Conservation (phyloP, 2,888 invertebrate species). For the Mellilla xanthometata region DNA sequence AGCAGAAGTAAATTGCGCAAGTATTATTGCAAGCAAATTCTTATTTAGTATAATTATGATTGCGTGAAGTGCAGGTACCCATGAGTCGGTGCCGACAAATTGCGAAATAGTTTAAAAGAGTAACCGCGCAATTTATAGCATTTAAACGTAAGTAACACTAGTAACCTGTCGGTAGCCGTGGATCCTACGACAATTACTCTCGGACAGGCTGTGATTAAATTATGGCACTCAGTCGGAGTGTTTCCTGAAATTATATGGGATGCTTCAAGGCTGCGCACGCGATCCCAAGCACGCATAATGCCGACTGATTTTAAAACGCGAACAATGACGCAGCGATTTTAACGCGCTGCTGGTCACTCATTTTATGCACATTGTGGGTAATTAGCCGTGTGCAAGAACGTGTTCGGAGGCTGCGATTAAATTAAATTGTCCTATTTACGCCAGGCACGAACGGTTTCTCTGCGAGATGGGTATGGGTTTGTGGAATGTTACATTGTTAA, state of each 20-base stretch:
- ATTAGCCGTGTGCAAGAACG: constrained; percentile 32
- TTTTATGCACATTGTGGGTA: constrained; percentile 56
- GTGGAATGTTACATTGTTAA: too few relatives aligned
- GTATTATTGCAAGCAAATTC: too few relatives aligned
- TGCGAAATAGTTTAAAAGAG: constrained; percentile 40
- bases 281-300: constrained; percentile 76
- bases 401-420: constrained; percentile 25
- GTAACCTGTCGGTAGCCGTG: constrained; percentile 43
- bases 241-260: constrained; percentile 82
- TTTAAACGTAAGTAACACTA: constrained; percentile 35
- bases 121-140: constrained; percentile 44
- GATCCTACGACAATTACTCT: constrained; percentile 67
- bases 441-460: constrained; percentile 31
- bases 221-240: constrained; percentile 75
- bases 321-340: constrained; percentile 79
- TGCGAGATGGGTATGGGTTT: constrained; percentile 1
- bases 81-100: constrained; percentile 30
- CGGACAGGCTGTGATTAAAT: constrained; percentile 79
- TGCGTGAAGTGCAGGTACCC: constrained; percentile 26
- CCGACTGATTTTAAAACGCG: constrained; percentile 62
- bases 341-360: constrained; percentile 62
- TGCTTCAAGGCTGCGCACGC: constrained; percentile 79
- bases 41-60: constrained; percentile 21
- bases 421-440: constrained; percentile 37
- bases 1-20: constrained; percentile 5